Percentiles rank a stretch among this genome's conserved stretches.
These are phyloP conservation scores for Cairina moschata DNA, from an alignment of 2,113 vertebrate genomes.

Conservation along the genomic window DNA sequence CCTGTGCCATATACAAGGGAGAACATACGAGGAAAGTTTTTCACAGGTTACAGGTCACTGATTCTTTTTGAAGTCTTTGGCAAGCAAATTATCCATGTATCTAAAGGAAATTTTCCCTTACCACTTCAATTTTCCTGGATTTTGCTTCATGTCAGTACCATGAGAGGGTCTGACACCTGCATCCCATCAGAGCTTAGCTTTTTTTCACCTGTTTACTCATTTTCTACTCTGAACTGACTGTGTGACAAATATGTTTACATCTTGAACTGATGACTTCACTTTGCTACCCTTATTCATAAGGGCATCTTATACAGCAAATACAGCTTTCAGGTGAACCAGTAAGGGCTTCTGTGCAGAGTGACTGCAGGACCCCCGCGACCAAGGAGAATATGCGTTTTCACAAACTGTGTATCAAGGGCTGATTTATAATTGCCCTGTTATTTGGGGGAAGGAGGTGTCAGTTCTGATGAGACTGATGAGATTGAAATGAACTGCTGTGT, in stretches of 20 bases:
- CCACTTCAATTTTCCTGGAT: neutral
- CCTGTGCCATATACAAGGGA: neutral
- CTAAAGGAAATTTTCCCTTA: neutral
- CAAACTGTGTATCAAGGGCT: neutral
- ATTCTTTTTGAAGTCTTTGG: neutral
- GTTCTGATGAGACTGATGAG: neutral
- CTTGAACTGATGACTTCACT: neutral
- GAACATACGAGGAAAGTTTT: neutral
- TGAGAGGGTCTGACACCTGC: neutral
- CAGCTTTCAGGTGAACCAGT: neutral
- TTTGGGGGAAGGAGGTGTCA: neutral
- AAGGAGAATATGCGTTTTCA: neutral
- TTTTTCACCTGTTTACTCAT: neutral
- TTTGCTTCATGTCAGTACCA: neutral
- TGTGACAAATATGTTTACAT: neutral
- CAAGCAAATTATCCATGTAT: neutral
- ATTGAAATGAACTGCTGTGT: neutral
- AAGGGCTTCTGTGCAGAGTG: neutral
- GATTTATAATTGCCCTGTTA: neutral
- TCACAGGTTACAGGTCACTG: neutral
- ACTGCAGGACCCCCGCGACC: accelerated
- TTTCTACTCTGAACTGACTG: neutral
- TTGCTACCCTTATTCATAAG: neutral
- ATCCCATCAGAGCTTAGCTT: neutral
- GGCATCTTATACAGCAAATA: neutral